Base-by-base conservation (phyloP, 2,888 invertebrate genomes). In the Conus canariensis region DNA sequence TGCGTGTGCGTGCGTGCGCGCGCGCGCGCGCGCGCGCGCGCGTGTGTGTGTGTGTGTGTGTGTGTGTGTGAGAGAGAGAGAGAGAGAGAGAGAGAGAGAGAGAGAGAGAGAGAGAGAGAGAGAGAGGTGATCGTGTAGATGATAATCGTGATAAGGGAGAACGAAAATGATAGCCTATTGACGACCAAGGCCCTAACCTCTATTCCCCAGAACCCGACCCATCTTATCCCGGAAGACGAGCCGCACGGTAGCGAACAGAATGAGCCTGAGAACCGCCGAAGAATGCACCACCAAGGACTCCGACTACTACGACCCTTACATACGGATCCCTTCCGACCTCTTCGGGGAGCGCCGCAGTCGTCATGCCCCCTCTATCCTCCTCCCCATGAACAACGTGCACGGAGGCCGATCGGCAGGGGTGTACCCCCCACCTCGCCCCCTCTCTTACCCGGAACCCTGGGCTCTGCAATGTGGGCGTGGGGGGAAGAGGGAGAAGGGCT, bases 391-490 rank as follows among this genome's bases (percentile, higher is more conserved):
- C 64, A 10, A 7, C 64, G 12, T 16, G 19, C 19, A 12, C 1
- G 16, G 45, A 7, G 74, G 74, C n/a, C 45, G 87, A 30, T 74
- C 87, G 7, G 87, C 87, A n/a, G 87, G 87, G 58, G 58, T 87
- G n/a, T 87, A 87, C 74, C 87, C 87, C n/a, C 87, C 87, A 58
- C 74, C 87, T 22, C 70, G 87, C 9, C 87, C 87, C 87, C 87
- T 87, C 74, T 30, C 58, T 22, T 45, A 74, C 58, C 56, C 56
- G 22, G 30, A 87, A 19, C 87, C 87, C 58, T 87, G 87, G 87
- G n/a, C 58, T n/a, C n/a, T 87, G 56, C 87, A 87, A 14, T 19
- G 25, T 14, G 64, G 86, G 1, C 86, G 86, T 5, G 16, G 67
- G 25, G 82, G 82, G 7, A 56, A 45, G 86, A 59, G 59, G 70